Evolutionary conservation across 2,113 vertebrate species (phyloP), one percentile per base, ranked within the genome.

Genomic region (Hippoglossus stenolepis): DNA sequence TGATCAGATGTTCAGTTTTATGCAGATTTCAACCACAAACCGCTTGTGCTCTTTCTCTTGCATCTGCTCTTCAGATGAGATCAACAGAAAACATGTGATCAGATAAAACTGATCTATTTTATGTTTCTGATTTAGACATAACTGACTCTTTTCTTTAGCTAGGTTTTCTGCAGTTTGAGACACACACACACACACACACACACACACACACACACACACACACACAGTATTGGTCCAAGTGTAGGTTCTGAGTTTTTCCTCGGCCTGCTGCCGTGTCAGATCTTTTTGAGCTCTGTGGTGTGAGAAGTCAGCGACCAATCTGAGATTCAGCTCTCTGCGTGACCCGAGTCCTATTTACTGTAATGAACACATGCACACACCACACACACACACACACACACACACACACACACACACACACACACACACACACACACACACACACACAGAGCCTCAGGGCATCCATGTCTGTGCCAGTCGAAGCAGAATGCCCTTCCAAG

Each of bases 241-340:
- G 17, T 18, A 40, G 60, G 75, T 56, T 70, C 68, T 54, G 77
- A 72, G 83, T 74, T 75, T 80, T 79, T 81, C 73, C 67, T 77
- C 2, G 0, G 57, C 70, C 77, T 83, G 73, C 77, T 85, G 80
- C 45, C 73, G 2, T 83, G 77, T 78, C 49, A 3, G 66, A 63
- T 75, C 80, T 58, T 35, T 68, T 43, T 4, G 2, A 74, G 43
- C 38, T 65, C 68, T 21, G 24, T 79, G 43, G 78, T 74, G 70
- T 65, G 70, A 86, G 82, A 85, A 87, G 85, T 77, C 72, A 53
- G 45, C 31, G 15, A 63, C 73, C 67, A 80, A 70, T 82, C 70
- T 78, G 75, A 81, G 81, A 61, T 51, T 53, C 43, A 79, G 51
- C 72, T 53, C 10, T 53, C 18, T 85, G 74, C 70, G 70, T 88